Base-by-base conservation (phyloP, 2,113 vertebrate genomes). In the Danionella cerebrum region DNA sequence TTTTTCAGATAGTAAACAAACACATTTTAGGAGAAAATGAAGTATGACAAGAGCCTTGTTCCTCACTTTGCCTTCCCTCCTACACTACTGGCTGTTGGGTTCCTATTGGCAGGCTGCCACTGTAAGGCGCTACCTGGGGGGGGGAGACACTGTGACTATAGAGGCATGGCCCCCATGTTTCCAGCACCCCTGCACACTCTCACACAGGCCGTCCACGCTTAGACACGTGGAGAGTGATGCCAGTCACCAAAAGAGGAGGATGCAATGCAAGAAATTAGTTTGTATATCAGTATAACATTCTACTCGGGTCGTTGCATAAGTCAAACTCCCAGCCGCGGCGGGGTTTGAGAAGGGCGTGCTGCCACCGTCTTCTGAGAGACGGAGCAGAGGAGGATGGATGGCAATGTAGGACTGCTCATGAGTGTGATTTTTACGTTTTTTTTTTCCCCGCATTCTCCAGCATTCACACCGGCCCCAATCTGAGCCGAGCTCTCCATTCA, bases 1-100 rank as follows among this genome's bases (percentile, higher is more conserved):
- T 93, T 87, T 63, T 91, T 94, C 92, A 91, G 90, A 93, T 91
- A 93, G 89, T 91, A 94, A 94, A 90, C 88, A 90, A 96, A 95
- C 92, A 95, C 91, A 87, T 94, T 93, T 86, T 91, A 92, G 91
- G 85, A 94, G 91, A 93, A 94, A 94, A 87, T 85, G 77, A 86
- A 83, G 86, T 84, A 86, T 83, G 86, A 89, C 84, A 85, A 86
- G 83, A 90, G 89, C 88, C 88, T 80, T 83, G 81, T 87, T 88
- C 85, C 87, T 89, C 84, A 92, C 90, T 92, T 92, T 84, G 86
- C 91, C 91, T 92, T 93, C 93, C 91, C 91, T 93, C 94, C 91
- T 90, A 92, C 93, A 94, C 90, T 94, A 93, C 93, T 90, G 91
- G 92, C 91, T 86, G 84, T 82, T 84, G 84, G 85, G 83, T 85